Percentiles rank a stretch among this genome's conserved stretches.
Conservation (phyloP, 1,140 invertebrate genomes). For the Planococcus citri region DNA sequence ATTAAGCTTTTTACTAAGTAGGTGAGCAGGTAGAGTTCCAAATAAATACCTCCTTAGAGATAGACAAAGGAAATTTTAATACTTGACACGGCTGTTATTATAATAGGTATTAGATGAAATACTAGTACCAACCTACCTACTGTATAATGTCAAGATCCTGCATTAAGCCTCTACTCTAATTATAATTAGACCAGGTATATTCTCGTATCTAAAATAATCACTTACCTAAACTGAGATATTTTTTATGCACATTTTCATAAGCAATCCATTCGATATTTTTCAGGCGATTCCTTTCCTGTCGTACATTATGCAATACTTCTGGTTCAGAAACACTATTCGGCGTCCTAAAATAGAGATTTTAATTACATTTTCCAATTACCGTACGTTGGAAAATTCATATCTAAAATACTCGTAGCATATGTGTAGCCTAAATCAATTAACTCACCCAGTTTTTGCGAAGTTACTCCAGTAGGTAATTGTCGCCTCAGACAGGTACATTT, state of each 20-base stretch:
- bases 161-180: too few relatives aligned
- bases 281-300: conserved; percentile 59
- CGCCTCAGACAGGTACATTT: conserved; percentile 76
- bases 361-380: too few relatives aligned
- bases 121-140: too few relatives aligned
- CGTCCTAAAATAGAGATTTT: conserved; percentile 51
- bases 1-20: too few relatives aligned
- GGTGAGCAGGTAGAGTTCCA: too few relatives aligned
- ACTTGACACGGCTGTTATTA: too few relatives aligned
- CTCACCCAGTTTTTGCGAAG: conserved; percentile 94
- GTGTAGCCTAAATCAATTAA: conserved; percentile 28
- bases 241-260: conserved; percentile 82
- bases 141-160: too few relatives aligned
- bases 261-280: conserved; percentile 82
- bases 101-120: too few relatives aligned
- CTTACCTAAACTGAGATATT: conserved; percentile 78
- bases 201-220: neutral
- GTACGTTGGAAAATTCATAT: neutral
- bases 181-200: too few relatives aligned
- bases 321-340: conserved; percentile 70
- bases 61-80: too few relatives aligned
- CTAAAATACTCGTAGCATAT: too few relatives aligned
- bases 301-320: conserved; percentile 27
- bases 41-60: too few relatives aligned
- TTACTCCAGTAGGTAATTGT: conserved; percentile 94